Evolutionary conservation across 37 sponge, comb jelly and placozoan genomes (phyloP).

Genomic region (Beroe ovata): DNA sequence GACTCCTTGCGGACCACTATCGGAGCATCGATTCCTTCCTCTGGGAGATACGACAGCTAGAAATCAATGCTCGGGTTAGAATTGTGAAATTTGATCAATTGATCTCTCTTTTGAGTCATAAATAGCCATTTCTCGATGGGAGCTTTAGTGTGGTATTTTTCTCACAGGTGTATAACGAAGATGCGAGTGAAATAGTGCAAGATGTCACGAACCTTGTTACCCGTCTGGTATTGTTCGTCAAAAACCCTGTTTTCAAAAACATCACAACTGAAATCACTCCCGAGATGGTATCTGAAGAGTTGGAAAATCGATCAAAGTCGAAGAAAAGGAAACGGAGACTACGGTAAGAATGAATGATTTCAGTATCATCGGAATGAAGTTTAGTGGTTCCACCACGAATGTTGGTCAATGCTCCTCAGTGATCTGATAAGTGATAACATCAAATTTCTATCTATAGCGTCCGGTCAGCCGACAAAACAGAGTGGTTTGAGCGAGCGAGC

Average conservation of each 20-base stretch:
- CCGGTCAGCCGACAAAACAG: slow-evolving; percentile 15
- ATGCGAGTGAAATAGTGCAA: slow-evolving; percentile 21
- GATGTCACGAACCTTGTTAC: not conserved
- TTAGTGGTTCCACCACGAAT: too few species aligned
- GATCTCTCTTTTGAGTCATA: too few species aligned
- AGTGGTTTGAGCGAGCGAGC: slow-evolving; percentile 48
- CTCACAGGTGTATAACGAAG: slow-evolving; percentile 39
- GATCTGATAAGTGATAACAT: too few species aligned
- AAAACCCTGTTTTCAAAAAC: not conserved
- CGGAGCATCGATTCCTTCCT: slow-evolving; percentile 4
- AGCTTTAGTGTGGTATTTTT: too few species aligned
- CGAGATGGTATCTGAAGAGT: slow-evolving; percentile 27
- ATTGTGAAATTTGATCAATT: not conserved
- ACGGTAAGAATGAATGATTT: not conserved
- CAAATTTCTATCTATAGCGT: too few species aligned
- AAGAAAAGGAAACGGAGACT: slow-evolving; percentile 55
- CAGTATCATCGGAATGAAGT: too few species aligned
- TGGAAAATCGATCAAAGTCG: not conserved
- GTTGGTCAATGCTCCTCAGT: too few species aligned
- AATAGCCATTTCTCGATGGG: too few species aligned
- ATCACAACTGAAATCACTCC: not conserved
- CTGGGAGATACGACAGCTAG: slow-evolving; percentile 55
- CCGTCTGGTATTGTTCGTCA: slow-evolving; percentile 1
- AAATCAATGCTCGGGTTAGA: slow-evolving; percentile 50
- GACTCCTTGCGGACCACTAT: slow-evolving; percentile 48